These are phyloP conservation scores for Anastrepha ludens DNA, from an alignment of 1,140 invertebrate genomes.

Conservation along the genomic window DNA sequence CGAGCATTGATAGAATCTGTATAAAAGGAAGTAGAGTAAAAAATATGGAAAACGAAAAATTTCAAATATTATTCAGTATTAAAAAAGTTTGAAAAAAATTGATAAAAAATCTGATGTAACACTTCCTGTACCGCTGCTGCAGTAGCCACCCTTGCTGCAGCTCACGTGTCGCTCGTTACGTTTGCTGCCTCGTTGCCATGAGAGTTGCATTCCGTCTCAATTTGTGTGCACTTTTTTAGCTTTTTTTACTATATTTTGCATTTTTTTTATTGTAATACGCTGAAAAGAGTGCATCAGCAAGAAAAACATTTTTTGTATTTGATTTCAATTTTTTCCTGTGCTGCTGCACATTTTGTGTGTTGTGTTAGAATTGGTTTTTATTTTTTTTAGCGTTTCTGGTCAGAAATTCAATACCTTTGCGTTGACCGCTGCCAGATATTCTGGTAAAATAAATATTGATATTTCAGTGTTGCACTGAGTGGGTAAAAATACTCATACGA, in stretches of 20 bases:
- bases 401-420: not conserved
- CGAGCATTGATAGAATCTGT: not conserved
- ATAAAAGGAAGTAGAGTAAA: not conserved
- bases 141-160: too few relatives aligned
- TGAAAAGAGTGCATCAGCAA: not conserved
- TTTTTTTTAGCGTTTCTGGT: not conserved
- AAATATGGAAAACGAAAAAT: not conserved
- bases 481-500: not conserved
- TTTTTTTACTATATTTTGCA: not conserved
- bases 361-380: not conserved
- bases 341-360: constrained; percentile 1
- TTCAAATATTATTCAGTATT: too few relatives aligned
- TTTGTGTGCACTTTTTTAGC: not conserved
- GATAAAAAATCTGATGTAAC: too few relatives aligned
- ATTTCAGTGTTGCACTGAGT: not conserved
- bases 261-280: not conserved
- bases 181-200: too few relatives aligned
- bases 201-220: not conserved
- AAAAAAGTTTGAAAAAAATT: too few relatives aligned
- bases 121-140: too few relatives aligned
- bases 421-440: not conserved
- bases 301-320: not conserved
- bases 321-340: not conserved
- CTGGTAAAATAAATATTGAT: constrained; percentile 15
- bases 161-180: too few relatives aligned